phyloP scores from a whole-genome alignment of 2,797 vertebrate genomes.

The Distichodus sexfasciatus region DNA sequence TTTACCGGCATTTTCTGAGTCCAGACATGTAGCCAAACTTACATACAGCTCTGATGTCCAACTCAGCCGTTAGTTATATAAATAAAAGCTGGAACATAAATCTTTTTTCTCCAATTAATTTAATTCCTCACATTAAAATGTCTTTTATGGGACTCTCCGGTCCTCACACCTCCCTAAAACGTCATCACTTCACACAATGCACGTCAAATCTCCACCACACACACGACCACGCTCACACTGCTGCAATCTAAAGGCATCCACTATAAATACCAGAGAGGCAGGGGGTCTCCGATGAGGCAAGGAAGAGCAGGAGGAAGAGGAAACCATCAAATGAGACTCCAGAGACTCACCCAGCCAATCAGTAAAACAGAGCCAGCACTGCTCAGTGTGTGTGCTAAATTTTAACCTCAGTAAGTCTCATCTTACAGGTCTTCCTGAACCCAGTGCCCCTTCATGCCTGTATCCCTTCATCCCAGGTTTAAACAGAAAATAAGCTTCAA shows the following conservation, averaged over 20 bases:
- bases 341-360: constrained; percentile 20
- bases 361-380: constrained; percentile 9
- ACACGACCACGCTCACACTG: neutral
- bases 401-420: neutral
- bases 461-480: neutral
- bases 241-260: neutral
- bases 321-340: constrained; percentile 31
- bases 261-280: constrained; percentile 26
- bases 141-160: too few species aligned
- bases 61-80: too few species aligned
- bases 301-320: constrained; percentile 23
- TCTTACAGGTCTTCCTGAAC: neutral
- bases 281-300: constrained; percentile 17
- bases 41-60: too few species aligned
- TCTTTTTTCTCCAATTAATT: too few species aligned
- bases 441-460: neutral
- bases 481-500: too few species aligned
- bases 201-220: too few species aligned
- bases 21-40: too few species aligned
- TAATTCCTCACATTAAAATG: too few species aligned
- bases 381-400: neutral
- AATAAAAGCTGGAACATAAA: too few species aligned
- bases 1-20: too few species aligned
- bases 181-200: too few species aligned
- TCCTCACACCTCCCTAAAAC: too few species aligned